A percentile compares a stretch with the other conserved stretches of the same genome.
Evolutionary conservation across 2,888 invertebrate genomes (phyloP).

Genomic region (Patella pellucida): DNA sequence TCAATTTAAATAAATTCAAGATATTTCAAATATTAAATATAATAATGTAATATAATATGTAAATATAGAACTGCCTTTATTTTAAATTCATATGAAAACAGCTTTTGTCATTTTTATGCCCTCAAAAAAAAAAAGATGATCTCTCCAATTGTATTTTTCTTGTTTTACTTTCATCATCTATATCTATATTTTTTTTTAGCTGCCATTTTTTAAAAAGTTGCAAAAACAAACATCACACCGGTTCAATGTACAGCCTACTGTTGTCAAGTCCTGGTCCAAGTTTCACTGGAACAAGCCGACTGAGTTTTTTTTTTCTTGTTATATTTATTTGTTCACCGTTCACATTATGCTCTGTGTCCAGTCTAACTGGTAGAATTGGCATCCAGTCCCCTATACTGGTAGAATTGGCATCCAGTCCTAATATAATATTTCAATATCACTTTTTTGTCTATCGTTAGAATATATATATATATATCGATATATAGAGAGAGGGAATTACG

Average conservation of each 20-base stretch:
- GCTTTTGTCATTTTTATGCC: no score
- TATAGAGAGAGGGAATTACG: no score
- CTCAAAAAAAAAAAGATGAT: no score
- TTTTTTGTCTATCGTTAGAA: background rate
- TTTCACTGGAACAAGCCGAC: background rate
- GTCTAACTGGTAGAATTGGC: slow-evolving; percentile 4
- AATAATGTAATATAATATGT: background rate
- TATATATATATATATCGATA: no score
- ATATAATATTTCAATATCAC: slow-evolving; percentile 2
- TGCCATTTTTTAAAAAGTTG: slow-evolving; percentile 8
- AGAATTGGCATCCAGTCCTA: slow-evolving; percentile 3
- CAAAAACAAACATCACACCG: slow-evolving; percentile 1
- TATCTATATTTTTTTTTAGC: background rate
- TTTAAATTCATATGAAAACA: no score
- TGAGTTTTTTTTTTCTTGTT: background rate
- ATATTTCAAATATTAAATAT: slow-evolving; percentile 13
- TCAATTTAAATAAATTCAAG: slow-evolving; percentile 6
- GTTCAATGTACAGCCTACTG: background rate
- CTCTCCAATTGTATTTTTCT: no score
- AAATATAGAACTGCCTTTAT: no score
- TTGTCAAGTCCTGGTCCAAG: background rate
- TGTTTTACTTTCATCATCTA: no score
- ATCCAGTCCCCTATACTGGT: background rate
- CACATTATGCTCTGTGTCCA: slow-evolving; percentile 2
- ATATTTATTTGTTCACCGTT: background rate